These are phyloP conservation scores for Saturnia japonica DNA, from an alignment of 2,888 invertebrate species.

Conservation along the genomic window DNA sequence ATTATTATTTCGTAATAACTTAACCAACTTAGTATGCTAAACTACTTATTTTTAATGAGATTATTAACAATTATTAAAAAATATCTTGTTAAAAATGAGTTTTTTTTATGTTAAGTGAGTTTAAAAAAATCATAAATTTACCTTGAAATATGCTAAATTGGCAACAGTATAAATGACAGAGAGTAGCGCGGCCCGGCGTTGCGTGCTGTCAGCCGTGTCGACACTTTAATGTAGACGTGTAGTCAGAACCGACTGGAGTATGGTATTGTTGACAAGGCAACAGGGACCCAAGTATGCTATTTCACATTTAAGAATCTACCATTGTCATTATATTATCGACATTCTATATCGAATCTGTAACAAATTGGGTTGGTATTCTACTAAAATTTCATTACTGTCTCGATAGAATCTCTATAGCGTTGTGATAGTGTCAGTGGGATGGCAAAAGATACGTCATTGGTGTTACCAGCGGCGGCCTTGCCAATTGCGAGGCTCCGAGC, in stretches of 20 bases:
- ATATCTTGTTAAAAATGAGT: neutral
- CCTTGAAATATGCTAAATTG: conserved; percentile 2
- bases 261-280: neutral
- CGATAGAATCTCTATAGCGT: too few relatives aligned
- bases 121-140: neutral
- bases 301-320: too few relatives aligned
- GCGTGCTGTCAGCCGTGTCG: neutral
- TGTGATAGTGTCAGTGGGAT: too few relatives aligned
- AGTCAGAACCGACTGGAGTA: neutral
- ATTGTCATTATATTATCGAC: too few relatives aligned
- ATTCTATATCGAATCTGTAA: too few relatives aligned
- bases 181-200: neutral
- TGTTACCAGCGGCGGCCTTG: too few relatives aligned
- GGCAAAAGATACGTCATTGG: too few relatives aligned
- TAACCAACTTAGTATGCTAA: neutral
- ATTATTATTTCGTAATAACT: neutral
- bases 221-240: neutral
- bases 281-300: too few relatives aligned
- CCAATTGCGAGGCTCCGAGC: too few relatives aligned
- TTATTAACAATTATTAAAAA: neutral
- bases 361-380: too few relatives aligned
- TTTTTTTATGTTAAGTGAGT: neutral
- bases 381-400: too few relatives aligned
- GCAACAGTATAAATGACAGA: neutral
- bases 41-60: neutral